Base-by-base conservation (phyloP, 2,113 vertebrate genomes). In the Apodemus speciosus region DNA sequence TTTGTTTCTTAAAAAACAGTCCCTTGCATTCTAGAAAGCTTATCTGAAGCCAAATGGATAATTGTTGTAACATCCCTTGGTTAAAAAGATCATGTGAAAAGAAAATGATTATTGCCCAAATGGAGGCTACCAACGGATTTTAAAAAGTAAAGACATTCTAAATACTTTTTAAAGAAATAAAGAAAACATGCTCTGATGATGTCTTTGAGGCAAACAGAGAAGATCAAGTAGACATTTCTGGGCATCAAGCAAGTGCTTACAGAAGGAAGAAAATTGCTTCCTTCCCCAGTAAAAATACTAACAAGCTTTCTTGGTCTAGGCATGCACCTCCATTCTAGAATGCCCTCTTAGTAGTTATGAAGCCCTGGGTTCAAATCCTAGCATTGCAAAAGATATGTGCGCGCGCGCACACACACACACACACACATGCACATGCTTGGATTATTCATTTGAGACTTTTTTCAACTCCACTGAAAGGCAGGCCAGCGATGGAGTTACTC, bases 381-480 rank as follows among this genome's bases (percentile, higher is more conserved):
- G 32, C 84, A n/a, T 46, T 51, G 64, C 11, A 69, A 69, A 86
- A 38, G 16, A 18, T 43, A 62, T 32, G 23, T 4, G n/a, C n/a
- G n/a, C n/a, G n/a, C n/a, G n/a, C n/a, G n/a, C n/a, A n/a, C n/a
- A n/a, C n/a, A n/a, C n/a, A n/a, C n/a, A n/a, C n/a, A 38, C n/a
- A 81, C 4, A 80, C 25, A 62, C 38, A 62, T 16, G 21, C 76
- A 40, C 40, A 85, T 80, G 81, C 21, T 94, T 58, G n/a, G 64
- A 25, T 92, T 90, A 93, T 81, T 89, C 66, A 87, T 88, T 79
- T 83, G 64, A 86, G 64, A 93, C 43, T 89, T 92, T 94, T 53
- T 76, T 93, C 89, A 64, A 80, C 85, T 58, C 46, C 64, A 60
- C 83, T 85, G 77, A 75, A 94, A 91, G 9, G 11, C 43, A 84